Base-by-base conservation (phyloP, 2,113 vertebrate genomes). In the Aphyosemion australe region DNA sequence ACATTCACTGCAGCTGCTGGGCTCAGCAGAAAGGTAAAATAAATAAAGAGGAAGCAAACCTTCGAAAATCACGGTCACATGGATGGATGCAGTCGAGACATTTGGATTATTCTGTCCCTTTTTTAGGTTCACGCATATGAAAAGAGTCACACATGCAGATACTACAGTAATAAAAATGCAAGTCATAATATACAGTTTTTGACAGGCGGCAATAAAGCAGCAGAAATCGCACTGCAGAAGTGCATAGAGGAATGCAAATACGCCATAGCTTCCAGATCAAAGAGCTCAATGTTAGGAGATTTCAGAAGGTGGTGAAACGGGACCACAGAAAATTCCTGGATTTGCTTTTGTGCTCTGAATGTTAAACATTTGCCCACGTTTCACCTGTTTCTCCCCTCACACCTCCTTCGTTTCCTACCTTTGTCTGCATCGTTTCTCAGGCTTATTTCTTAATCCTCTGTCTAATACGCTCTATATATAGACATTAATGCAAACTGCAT, bases 1-100 rank as follows among this genome's bases (percentile, higher is more conserved):
- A 72, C 60, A 77, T 71, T 78, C 66, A 80, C 69, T 73, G 80
- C 64, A 63, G 78, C 46, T 87, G 87, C 87, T 84, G 78, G 49
- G 51, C 74, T 89, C 81, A 87, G 88, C 89, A 87, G 73, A 84
- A 87, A 77, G 73, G 54, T 76, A 55, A 76, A 74, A 79, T 72
- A 83, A 84, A 84, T 81, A 81, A 78, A 80, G 76, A 50, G 50
- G 19, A 43, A 52, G 63, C 53, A 61, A 37, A 68, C 8, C 42
- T 9, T 74, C 26, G 59, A 34, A 82, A 74, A 32, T 64, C 76
- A 82, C n/a, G 21, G 48, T 50, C 48, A 68, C 16, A 19, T 13
- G 21, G 61, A 76, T n/a, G 20, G 49, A 73, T 16, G 56, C 16
- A 16, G 16, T n/a, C 45, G 6, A 16, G 45, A 46, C 46, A 19